Evolutionary conservation across 2,113 vertebrate species (phyloP).

Genomic region (Microtus oregoni): DNA sequence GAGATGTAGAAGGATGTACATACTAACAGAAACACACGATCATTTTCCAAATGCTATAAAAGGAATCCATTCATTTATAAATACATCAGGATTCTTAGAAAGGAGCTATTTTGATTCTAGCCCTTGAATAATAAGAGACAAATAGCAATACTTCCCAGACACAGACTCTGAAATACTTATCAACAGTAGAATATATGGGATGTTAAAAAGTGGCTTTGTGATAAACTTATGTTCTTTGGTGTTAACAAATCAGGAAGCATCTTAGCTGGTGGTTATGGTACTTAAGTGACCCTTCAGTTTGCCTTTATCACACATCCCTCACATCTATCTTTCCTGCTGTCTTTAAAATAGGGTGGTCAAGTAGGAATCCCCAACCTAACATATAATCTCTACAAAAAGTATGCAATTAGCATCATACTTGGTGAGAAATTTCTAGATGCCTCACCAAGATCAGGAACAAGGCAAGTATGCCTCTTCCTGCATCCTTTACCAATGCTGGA

Average conservation of each 20-base stretch:
- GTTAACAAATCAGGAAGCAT: slow-evolving; percentile 10
- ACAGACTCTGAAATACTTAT: slow-evolving; percentile 26
- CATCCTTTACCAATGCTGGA: background rate
- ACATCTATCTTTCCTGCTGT: background rate
- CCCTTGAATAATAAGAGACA: background rate
- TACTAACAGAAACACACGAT: slow-evolving; percentile 22
- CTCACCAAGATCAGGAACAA: background rate
- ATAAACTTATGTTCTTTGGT: slow-evolving; percentile 7
- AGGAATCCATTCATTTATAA: background rate
- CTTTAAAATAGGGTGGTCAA: background rate
- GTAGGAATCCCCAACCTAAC: background rate
- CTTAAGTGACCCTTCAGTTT: background rate
- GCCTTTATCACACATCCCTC: background rate
- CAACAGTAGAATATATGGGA: background rate
- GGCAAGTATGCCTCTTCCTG: background rate
- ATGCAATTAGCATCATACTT: background rate
- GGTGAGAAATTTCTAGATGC: background rate
- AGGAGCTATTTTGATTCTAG: background rate
- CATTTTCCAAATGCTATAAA: slow-evolving; percentile 20
- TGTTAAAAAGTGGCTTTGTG: background rate
- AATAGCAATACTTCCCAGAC: background rate
- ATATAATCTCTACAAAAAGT: background rate
- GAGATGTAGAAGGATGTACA: background rate
- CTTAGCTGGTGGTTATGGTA: background rate
- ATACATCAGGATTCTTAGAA: background rate